phyloP scores from a whole-genome alignment of 2,113 vertebrate genomes.

The Ceuthmochares aereus region DNA sequence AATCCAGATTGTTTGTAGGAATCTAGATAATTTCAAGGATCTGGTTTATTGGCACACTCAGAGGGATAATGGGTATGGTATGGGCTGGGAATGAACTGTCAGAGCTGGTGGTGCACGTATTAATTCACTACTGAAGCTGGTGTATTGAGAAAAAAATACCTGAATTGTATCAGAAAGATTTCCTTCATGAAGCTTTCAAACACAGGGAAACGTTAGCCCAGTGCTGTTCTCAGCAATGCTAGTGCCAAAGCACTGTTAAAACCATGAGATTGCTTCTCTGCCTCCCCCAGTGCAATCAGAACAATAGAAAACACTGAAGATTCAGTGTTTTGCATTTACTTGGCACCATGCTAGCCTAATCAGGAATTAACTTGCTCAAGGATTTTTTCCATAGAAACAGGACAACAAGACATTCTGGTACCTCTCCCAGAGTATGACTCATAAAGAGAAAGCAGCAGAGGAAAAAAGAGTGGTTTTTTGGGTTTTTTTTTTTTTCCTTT shows the following conservation, averaged over 20 bases:
- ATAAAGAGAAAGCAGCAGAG: conserved; percentile 28
- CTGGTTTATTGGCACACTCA: neutral
- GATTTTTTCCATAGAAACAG: conserved; percentile 58
- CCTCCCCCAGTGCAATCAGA: neutral
- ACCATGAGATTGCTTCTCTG: neutral
- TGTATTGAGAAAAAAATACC: neutral
- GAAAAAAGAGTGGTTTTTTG: neutral
- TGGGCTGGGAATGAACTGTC: neutral
- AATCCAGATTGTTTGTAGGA: neutral
- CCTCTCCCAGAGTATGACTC: conserved; percentile 59
- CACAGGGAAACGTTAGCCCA: neutral
- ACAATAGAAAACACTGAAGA: conserved; percentile 26
- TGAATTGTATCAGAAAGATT: neutral
- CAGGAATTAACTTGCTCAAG: conserved; percentile 46
- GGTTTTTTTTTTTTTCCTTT: neutral
- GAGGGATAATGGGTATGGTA: neutral
- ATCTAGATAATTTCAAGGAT: neutral
- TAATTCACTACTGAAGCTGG: neutral
- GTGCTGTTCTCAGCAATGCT: neutral
- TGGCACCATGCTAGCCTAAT: conserved; percentile 43
- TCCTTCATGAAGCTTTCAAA: neutral
- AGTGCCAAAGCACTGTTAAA: neutral
- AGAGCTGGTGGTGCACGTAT: neutral
- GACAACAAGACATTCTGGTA: conserved; percentile 29
- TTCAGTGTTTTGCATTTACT: conserved; percentile 21